Percentiles rank a stretch among this genome's conserved stretches.
These are phyloP conservation scores for Pseudeuparius sepicola DNA, from an alignment of 2,888 invertebrate genomes.

Conservation along the genomic window DNA sequence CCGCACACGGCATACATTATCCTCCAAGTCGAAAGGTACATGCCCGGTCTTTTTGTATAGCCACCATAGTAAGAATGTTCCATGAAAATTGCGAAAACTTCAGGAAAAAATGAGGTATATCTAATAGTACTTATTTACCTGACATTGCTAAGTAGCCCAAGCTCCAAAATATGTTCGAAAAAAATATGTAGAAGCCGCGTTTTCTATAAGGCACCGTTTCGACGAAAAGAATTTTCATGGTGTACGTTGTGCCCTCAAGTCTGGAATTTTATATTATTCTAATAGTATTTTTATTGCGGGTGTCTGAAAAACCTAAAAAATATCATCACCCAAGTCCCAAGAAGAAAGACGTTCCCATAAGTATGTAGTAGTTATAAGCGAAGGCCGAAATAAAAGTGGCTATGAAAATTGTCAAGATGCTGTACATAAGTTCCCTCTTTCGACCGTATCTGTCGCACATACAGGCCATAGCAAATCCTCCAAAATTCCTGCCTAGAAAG, in stretches of 20 bases:
- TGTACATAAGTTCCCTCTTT: conserved; percentile 33
- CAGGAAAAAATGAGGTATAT: no score
- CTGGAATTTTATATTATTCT: no score
- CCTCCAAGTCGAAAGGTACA: conserved; percentile 38
- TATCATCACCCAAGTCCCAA: conserved; percentile 39
- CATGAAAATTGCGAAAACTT: conserved; percentile 22
- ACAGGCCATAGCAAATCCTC: conserved; percentile 33
- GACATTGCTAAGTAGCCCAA: conserved; percentile 32
- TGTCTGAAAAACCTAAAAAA: no score
- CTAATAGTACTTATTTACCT: no score
- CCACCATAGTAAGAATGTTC: conserved; percentile 20
- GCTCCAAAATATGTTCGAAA: conserved; percentile 37
- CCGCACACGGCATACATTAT: conserved; percentile 37
- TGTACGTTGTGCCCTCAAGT: conserved; percentile 33
- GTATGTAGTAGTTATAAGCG: conserved; percentile 33
- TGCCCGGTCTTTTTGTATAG: conserved; percentile 22
- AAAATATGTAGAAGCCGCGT: conserved; percentile 34
- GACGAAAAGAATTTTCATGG: conserved; percentile 36
- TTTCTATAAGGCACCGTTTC: conserved; percentile 36
- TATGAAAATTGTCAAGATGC: conserved; percentile 35
- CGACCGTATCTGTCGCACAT: conserved; percentile 38
- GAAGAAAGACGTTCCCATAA: conserved; percentile 35
- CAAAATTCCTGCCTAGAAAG: conserved; percentile 28
- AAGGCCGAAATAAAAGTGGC: conserved; percentile 36
- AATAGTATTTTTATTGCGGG: no score